These are phyloP conservation scores for Anolis carolinensis DNA, from an alignment of 2,113 vertebrate species.

Conservation along the genomic window DNA sequence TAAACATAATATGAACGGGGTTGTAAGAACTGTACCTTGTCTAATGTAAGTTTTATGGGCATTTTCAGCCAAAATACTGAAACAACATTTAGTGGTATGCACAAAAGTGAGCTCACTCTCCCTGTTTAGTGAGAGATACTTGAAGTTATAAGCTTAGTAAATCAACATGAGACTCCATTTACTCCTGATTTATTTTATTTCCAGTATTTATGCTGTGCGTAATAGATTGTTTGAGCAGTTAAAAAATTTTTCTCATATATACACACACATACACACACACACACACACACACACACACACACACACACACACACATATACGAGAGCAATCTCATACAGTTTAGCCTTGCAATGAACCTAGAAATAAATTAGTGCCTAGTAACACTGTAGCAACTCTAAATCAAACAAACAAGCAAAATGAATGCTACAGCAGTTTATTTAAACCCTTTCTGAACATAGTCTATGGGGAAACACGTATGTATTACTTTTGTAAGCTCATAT, in stretches of 20 bases:
- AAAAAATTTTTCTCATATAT: conserved; percentile 62
- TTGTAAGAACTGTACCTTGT: background rate
- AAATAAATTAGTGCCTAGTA: conserved; percentile 62
- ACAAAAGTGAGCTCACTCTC: conserved; percentile 49
- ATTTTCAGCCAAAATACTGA: conserved; percentile 10
- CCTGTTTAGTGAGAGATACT: conserved; percentile 19
- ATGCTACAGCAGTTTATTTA: background rate
- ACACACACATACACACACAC: too few species aligned
- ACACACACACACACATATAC: too few species aligned
- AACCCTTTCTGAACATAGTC: background rate
- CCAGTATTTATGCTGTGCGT: conserved; percentile 51
- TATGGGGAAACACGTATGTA: background rate
- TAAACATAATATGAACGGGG: background rate
- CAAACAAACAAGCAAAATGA: conserved; percentile 32
- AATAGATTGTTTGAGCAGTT: conserved; percentile 65
- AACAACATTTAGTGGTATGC: conserved; percentile 40
- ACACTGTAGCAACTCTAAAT: conserved; percentile 27
- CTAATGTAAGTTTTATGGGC: background rate
- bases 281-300: too few species aligned
- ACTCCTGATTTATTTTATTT: conserved; percentile 73
- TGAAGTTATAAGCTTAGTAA: conserved; percentile 57
- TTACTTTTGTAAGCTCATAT: background rate
- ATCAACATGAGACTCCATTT: conserved; percentile 57
- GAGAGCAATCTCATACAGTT: conserved; percentile 44
- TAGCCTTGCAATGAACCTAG: conserved; percentile 66